Base-by-base conservation (phyloP, 2,797 vertebrate genomes). In the Myotis planiceps region DNA sequence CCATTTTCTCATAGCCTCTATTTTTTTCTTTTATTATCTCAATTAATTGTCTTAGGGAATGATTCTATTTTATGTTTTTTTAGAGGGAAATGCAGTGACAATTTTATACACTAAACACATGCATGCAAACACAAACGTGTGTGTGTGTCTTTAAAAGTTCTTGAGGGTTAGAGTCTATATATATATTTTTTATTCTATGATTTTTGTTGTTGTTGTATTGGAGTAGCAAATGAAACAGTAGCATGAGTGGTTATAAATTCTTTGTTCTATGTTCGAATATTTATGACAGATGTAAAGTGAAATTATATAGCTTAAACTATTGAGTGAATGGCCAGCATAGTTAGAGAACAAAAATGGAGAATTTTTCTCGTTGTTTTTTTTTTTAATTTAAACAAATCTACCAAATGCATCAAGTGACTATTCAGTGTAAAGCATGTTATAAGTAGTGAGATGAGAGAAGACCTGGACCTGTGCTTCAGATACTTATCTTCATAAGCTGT, bases 21-120 rank as follows among this genome's bases (percentile, higher is more conserved):
- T 23, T 49, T 47, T 68, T 82, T 95, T 85, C 34, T 68, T 95
- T 47, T 39, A 13, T 80, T 69, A 5, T 68, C 9, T 25, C 9
- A 81, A 34, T 18, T 82, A 90, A 65, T 90, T 82, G 19, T 12
- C 8, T 81, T 93, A 78, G 29, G 45, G 65, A 74, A 82, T 2
- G 4, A 39, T 79, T 95, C 9, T 81, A 27, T 32, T 74, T 94
- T 85, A 37, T 32, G n/a, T 13, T 78, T 95, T 94, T 79, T 90
- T 63, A 81, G 25, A 85, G 14, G 88, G 32, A 9, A 95, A 63
- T 80, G 5, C n/a, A 79, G 9, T 4, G 87, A 6, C 34, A 80
- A 68, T 72, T 76, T 66, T 76, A 72, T 53, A 47, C 6, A 49
- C 16, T 29, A 63, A 14, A 47, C 5, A 39, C 7, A 79, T 16